Evolutionary conservation across 2,888 invertebrate species (phyloP).

Genomic region (Phortica okadai): DNA sequence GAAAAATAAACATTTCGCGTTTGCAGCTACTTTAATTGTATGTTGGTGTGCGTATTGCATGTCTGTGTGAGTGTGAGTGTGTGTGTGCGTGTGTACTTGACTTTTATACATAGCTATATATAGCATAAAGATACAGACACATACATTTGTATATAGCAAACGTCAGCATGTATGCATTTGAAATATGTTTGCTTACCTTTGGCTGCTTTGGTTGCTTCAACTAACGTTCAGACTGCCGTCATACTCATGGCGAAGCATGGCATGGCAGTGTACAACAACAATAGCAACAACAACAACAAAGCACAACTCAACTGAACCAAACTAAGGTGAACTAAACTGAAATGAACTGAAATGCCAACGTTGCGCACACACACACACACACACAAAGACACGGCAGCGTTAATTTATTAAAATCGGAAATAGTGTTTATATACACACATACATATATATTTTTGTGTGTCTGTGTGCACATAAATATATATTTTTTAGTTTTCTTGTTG

Average conservation of each 20-base stretch:
- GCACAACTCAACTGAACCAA: background rate
- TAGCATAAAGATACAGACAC: background rate
- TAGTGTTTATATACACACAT: constrained; percentile 31
- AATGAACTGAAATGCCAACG: background rate
- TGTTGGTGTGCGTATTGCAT: background rate
- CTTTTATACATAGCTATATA: constrained; percentile 28
- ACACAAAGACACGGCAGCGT: background rate
- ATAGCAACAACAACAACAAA: background rate
- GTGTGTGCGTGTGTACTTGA: constrained; percentile 34
- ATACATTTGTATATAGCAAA: background rate
- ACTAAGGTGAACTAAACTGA: background rate
- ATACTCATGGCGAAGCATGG: background rate
- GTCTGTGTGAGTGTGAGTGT: background rate
- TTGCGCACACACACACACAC: background rate
- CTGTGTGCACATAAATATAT: background rate
- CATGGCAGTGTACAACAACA: background rate
- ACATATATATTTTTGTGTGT: background rate
- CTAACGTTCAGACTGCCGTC: too few species aligned
- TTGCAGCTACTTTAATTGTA: background rate
- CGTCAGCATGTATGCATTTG: constrained; percentile 28
- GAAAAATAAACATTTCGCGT: constrained; percentile 49
- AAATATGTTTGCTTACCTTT: constrained; percentile 27
- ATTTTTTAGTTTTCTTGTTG: background rate
- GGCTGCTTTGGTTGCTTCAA: background rate
- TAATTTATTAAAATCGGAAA: constrained; percentile 55